Evolutionary conservation across 2,113 vertebrate species (phyloP), one percentile per base, ranked within the genome.

Genomic region (Dasyornis broadbenti): DNA sequence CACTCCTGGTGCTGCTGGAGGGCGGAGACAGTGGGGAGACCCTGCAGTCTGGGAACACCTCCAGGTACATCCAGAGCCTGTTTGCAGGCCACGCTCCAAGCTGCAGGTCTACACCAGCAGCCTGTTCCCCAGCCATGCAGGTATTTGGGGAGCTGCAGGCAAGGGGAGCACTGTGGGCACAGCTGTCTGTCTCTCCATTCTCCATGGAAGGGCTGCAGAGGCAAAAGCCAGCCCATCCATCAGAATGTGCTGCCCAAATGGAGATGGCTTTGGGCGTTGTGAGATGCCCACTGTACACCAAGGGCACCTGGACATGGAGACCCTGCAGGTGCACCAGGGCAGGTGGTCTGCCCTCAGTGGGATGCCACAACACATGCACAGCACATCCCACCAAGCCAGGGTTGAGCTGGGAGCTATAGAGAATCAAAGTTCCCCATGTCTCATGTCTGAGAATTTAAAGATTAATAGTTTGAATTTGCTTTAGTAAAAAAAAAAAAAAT

Each of bases 291-390:
- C 5, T 6, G 28, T 42, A 23, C 13, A 4, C 23, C 18, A 3
- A 44, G 31, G 21, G 8, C 24, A 8, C 15, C 18, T 6, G 0
- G 15, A 18, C 9, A 9, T 3, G 7, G 27, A 31, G 35, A 54
- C 26, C n/a, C n/a, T 3, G 10, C 15, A 82, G 68, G 27, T 11
- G 22, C 68, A 33, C 57, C 47, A 4, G 31, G 23, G 11, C 3
- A 18, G 7, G 2, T 1, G 19, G 2, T 27, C 15, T 18, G 40
- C 13, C 40, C 2, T 0, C 30, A 23, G 21, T 5, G 3, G 39
- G 64, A 15, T 42, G 18, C n/a, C 52, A 17, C 2, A 0, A 42
- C 56, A n/a, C 12, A 6, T 4, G 39, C 66, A 53, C 39, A 31
- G 49, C 69, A 45, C 54, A 30, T 33, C 73, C 49, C 3, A 4